Evolutionary conservation across 2,888 invertebrate genomes (phyloP).

Genomic region (Stenoptilia bipunctidactyla): DNA sequence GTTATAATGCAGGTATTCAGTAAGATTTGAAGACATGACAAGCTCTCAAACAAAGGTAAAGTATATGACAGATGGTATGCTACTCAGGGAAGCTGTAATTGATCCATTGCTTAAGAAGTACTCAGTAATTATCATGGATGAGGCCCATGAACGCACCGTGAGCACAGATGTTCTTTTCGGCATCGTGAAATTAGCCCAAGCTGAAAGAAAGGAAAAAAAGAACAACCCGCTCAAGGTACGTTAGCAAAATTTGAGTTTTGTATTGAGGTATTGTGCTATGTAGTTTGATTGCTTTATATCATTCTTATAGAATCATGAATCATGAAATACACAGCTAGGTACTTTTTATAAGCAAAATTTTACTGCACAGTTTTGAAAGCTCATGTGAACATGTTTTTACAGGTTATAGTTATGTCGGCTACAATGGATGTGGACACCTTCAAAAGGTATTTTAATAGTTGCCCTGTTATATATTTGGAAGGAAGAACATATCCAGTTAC

Average conservation of each 20-base stretch:
- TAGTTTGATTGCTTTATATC: background rate
- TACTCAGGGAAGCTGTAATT: slow-evolving; percentile 89
- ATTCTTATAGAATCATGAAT: background rate
- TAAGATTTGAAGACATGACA: slow-evolving; percentile 92
- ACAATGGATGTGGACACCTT: slow-evolving; percentile 97
- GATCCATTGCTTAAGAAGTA: slow-evolving; percentile 84
- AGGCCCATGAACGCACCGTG: slow-evolving; percentile 95
- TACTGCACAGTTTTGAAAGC: no score
- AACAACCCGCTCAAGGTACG: slow-evolving; percentile 75
- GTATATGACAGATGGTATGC: slow-evolving; percentile 95
- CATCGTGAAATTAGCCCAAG: slow-evolving; percentile 90
- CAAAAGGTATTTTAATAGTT: slow-evolving; percentile 87
- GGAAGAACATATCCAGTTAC: slow-evolving; percentile 89
- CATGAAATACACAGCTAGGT: no score
- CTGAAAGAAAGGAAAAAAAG: slow-evolving; percentile 73
- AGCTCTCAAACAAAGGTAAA: slow-evolving; percentile 86
- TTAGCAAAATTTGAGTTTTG: no score
- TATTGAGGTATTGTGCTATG: no score
- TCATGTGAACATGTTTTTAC: no score
- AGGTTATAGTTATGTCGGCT: slow-evolving; percentile 93
- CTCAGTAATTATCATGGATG: slow-evolving; percentile 88
- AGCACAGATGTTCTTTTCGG: slow-evolving; percentile 95
- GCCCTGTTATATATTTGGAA: slow-evolving; percentile 89
- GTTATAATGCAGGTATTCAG: slow-evolving; percentile 76
- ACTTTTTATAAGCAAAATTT: no score